Conservation (phyloP, 2,797 vertebrate species). For the Pseudochaenichthys georgianus region DNA sequence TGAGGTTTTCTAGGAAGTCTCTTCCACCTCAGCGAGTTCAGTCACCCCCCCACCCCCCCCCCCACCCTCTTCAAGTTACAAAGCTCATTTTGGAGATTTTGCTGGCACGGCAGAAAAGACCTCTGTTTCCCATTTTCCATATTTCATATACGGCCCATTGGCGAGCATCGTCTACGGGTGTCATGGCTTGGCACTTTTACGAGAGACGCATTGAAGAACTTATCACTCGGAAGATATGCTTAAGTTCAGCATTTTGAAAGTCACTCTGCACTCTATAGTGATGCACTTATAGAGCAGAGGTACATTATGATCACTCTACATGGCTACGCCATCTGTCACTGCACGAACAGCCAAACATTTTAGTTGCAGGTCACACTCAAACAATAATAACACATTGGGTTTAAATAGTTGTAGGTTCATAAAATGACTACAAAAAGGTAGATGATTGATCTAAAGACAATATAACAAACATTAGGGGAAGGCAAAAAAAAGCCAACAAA, state of each 20-base stretch:
- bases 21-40: conserved; percentile 22
- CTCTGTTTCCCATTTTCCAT: conserved; percentile 77
- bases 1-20: conserved; percentile 28
- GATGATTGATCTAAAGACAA: too few species aligned
- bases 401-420: too few species aligned
- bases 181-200: conserved; percentile 74
- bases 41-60: conserved; percentile 3
- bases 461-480: too few species aligned
- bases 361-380: too few species aligned
- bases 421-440: too few species aligned
- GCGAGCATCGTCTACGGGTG: conserved; percentile 69
- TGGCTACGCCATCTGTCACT: background rate
- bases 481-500: too few species aligned
- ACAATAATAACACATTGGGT: too few species aligned
- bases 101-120: conserved; percentile 81
- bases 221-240: conserved; percentile 68
- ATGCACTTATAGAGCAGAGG: conserved; percentile 19
- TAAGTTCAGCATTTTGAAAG: conserved; percentile 68
- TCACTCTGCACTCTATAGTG: conserved; percentile 27
- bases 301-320: conserved; percentile 10
- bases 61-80: conserved; percentile 62
- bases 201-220: conserved; percentile 63
- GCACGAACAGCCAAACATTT: background rate
- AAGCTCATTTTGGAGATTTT: conserved; percentile 82
- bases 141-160: conserved; percentile 82